Conservation (phyloP, 2,113 vertebrate genomes). For the Lipotes vexillifer region DNA sequence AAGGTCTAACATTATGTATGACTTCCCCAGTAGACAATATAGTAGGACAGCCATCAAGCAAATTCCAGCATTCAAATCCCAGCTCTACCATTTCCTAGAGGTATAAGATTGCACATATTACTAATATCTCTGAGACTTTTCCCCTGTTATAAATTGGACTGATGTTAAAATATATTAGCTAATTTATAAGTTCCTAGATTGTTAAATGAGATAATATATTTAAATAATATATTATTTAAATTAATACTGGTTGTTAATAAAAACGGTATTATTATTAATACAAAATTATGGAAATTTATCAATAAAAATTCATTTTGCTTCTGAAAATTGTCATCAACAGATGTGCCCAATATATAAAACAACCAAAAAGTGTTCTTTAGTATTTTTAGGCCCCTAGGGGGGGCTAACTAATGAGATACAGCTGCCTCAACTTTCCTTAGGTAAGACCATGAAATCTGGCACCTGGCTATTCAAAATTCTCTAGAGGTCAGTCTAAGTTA, state of each 20-base stretch:
- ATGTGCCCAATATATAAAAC: not conserved
- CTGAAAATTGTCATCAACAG: constrained; percentile 4
- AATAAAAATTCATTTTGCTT: not conserved
- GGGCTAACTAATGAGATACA: not conserved
- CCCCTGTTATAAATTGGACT: not conserved
- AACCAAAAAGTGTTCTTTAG: not conserved
- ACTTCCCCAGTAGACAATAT: not conserved
- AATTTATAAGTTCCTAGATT: not conserved
- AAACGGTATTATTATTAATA: not conserved
- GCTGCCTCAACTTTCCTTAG: not conserved
- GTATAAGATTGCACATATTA: not conserved
- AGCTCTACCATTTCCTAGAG: not conserved
- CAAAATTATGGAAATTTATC: not conserved
- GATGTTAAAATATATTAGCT: not conserved
- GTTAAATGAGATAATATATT: not conserved
- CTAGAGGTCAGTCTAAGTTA: not conserved
- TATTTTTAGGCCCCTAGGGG: not conserved
- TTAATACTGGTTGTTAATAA: not conserved
- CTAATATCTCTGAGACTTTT: not conserved
- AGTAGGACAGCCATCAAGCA: not conserved
- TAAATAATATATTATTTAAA: not conserved
- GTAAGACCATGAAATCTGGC: not conserved
- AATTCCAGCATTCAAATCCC: not conserved
- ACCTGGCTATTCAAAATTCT: not conserved
- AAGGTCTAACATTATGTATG: not conserved